Evolutionary conservation across 2,888 invertebrate species (phyloP).

Genomic region (Machimus rusticus): DNA sequence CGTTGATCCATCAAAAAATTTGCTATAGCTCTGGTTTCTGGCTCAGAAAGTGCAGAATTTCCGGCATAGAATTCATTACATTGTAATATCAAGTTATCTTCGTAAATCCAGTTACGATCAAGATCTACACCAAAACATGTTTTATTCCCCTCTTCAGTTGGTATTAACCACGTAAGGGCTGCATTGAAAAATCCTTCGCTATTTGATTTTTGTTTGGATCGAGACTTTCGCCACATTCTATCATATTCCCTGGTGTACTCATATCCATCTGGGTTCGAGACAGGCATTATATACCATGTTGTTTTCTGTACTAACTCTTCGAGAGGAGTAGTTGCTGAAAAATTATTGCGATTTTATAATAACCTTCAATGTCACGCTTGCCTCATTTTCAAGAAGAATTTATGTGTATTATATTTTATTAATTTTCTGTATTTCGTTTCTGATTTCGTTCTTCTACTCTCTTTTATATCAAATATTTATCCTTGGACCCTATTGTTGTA

Average conservation of each 20-base stretch:
- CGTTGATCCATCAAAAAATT: slow-evolving; percentile 68
- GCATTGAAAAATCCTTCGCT: slow-evolving; percentile 56
- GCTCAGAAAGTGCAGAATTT: slow-evolving; percentile 76
- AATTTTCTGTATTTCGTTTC: no score
- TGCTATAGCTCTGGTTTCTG: slow-evolving; percentile 75
- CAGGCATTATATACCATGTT: slow-evolving; percentile 77
- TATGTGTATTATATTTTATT: no score
- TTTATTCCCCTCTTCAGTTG: slow-evolving; percentile 54
- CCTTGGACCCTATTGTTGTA: no score
- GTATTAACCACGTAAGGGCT: slow-evolving; percentile 60
- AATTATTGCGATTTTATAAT: not conserved
- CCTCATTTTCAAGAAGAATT: no score
- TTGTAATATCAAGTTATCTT: slow-evolving; percentile 76
- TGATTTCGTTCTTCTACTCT: no score
- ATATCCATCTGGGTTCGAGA: slow-evolving; percentile 81
- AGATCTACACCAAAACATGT: slow-evolving; percentile 77
- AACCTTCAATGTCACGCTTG: no score
- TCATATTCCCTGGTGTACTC: slow-evolving; percentile 77
- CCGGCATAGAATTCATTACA: slow-evolving; percentile 81
- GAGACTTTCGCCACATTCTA: slow-evolving; percentile 82
- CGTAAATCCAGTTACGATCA: slow-evolving; percentile 80
- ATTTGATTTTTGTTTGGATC: slow-evolving; percentile 66
- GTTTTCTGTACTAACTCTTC: slow-evolving; percentile 57
- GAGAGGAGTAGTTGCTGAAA: slow-evolving; percentile 52
- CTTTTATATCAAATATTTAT: no score